These are phyloP conservation scores for Nasonovia ribisnigri DNA, from an alignment of 2,888 invertebrate species.

Conservation along the genomic window DNA sequence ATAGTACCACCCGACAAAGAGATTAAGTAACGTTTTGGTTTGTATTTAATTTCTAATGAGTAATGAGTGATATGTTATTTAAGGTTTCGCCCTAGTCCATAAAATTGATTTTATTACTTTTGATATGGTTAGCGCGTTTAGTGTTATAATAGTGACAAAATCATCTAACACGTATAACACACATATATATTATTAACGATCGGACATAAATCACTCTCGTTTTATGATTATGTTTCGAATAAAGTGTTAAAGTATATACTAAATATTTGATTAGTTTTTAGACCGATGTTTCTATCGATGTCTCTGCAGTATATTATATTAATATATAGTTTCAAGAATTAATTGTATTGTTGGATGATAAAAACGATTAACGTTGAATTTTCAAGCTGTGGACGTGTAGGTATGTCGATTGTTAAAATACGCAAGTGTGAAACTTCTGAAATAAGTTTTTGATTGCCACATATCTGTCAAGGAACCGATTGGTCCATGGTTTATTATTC, in stretches of 20 bases:
- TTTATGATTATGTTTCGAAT: neutral
- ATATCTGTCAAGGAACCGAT: neutral
- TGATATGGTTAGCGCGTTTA: neutral
- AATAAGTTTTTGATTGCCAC: neutral
- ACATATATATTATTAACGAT: neutral
- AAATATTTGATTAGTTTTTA: neutral
- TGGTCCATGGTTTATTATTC: neutral
- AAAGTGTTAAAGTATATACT: neutral
- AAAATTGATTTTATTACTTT: conserved; percentile 33
- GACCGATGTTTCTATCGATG: neutral
- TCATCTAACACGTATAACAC: neutral
- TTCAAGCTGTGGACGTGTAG: neutral
- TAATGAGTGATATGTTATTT: neutral
- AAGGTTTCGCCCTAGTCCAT: neutral
- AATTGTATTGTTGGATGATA: neutral
- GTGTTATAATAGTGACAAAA: neutral
- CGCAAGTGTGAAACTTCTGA: neutral
- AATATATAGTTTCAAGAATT: neutral
- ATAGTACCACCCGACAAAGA: neutral
- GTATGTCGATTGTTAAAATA: neutral
- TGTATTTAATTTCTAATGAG: neutral
- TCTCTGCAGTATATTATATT: neutral
- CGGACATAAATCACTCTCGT: neutral
- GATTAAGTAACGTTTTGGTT: neutral
- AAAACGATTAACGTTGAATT: neutral